These are phyloP conservation scores for Thalpophila matura DNA, from an alignment of 2,888 invertebrate genomes.

Conservation along the genomic window DNA sequence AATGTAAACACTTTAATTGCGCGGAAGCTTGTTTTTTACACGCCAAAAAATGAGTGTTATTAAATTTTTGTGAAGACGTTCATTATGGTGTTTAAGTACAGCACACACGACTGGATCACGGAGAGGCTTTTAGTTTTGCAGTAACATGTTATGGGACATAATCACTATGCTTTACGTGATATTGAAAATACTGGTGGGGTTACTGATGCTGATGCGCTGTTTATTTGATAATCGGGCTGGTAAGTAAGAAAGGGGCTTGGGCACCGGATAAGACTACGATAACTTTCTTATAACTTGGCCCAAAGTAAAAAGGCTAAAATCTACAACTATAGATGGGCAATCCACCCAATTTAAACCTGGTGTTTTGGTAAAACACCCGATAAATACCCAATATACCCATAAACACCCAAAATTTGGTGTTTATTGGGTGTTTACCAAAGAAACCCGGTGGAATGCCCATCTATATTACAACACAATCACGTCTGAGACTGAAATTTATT, in stretches of 20 bases:
- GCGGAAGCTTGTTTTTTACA: conserved; percentile 32
- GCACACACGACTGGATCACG: not conserved
- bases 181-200: too few relatives aligned
- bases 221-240: not conserved
- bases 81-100: conserved; percentile 12
- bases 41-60: too few relatives aligned
- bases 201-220: not conserved
- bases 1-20: conserved; percentile 46
- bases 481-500: conserved; percentile 23
- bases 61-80: not conserved
- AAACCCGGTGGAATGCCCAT: too few relatives aligned
- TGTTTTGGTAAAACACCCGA: too few relatives aligned
- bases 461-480: too few relatives aligned
- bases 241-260: not conserved
- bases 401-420: too few relatives aligned
- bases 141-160: not conserved
- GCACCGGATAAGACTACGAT: not conserved
- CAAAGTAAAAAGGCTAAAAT: conserved; percentile 1
- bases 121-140: not conserved
- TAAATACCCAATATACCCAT: too few relatives aligned
- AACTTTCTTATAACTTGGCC: not conserved
- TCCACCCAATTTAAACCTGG: too few relatives aligned
- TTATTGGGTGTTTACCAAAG: too few relatives aligned
- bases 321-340: conserved; percentile 16
- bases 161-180: not conserved